Percentiles rank a stretch among this genome's conserved stretches.
Conservation (phyloP, 2,797 vertebrate species). For the Clarias pachynema region DNA sequence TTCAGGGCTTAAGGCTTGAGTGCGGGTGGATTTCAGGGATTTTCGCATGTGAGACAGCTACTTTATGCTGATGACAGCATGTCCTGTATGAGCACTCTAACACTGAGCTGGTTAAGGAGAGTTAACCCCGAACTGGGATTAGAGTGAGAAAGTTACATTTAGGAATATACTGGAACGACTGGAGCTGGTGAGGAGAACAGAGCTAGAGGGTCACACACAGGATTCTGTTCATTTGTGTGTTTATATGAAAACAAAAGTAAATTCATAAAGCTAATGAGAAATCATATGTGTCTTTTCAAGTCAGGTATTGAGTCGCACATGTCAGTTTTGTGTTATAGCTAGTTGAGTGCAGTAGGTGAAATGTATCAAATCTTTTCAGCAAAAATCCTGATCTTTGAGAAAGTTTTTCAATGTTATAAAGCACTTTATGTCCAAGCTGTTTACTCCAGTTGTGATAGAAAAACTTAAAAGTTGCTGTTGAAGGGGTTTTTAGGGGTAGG, state of each 20-base stretch:
- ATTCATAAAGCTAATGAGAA: neutral
- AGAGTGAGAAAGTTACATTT: neutral
- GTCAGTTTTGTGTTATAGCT: no score
- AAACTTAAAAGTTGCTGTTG: no score
- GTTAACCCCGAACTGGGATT: neutral
- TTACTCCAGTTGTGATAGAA: no score
- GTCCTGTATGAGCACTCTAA: neutral
- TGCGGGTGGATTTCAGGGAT: slow-evolving; percentile 25
- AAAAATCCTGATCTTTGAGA: no score
- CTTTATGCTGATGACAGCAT: slow-evolving; percentile 23
- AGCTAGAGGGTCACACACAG: neutral
- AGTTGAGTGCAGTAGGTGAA: no score
- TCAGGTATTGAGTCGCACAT: no score
- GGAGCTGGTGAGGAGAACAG: neutral
- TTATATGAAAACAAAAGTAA: neutral
- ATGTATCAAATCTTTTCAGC: no score
- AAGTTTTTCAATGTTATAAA: no score
- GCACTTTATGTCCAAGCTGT: no score
- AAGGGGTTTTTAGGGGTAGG: no score
- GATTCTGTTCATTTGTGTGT: neutral
- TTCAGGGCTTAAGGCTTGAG: slow-evolving; percentile 26
- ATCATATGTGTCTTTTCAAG: neutral
- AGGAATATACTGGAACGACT: neutral
- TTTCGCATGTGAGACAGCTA: slow-evolving; percentile 13
- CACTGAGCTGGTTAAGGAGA: slow-evolving; percentile 8